phyloP scores from a whole-genome alignment of 2,797 vertebrate species.

The Acomys russatus region DNA sequence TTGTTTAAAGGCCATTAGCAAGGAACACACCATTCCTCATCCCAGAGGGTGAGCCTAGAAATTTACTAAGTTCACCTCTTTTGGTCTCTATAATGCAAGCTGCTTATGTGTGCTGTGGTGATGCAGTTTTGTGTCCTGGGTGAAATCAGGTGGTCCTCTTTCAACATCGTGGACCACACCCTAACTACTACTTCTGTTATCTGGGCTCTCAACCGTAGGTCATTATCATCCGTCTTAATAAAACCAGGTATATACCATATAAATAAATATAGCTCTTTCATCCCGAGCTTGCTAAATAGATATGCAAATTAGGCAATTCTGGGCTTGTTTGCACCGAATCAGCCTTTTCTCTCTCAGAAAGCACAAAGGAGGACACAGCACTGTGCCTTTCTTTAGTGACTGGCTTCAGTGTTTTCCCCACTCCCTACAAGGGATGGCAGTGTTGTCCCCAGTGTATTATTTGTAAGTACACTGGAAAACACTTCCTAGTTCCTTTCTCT shows the following conservation, averaged over 20 bases:
- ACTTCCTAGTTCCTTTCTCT: not conserved
- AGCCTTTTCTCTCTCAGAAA: not conserved
- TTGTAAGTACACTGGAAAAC: not conserved
- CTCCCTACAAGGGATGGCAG: not conserved
- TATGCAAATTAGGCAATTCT: not conserved
- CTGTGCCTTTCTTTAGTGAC: not conserved
- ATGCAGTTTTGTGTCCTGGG: not conserved
- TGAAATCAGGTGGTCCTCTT: not conserved
- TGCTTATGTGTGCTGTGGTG: not conserved
- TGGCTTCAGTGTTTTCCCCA: no score
- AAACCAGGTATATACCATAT: not conserved
- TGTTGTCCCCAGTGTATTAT: not conserved
- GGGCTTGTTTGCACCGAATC: not conserved
- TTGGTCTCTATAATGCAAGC: not conserved
- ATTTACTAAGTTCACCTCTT: not conserved
- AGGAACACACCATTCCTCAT: not conserved
- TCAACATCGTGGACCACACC: not conserved
- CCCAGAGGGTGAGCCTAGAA: not conserved
- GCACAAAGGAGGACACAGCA: not conserved
- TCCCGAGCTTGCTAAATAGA: not conserved
- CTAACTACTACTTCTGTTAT: not conserved
- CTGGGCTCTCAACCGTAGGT: not conserved
- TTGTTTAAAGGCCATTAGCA: not conserved
- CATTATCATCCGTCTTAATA: not conserved
- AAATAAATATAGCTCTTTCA: not conserved